A percentile compares a stretch with the other conserved stretches of the same genome.
These are phyloP conservation scores for Lathronympha strigana DNA, from an alignment of 2,888 invertebrate genomes.

Conservation along the genomic window DNA sequence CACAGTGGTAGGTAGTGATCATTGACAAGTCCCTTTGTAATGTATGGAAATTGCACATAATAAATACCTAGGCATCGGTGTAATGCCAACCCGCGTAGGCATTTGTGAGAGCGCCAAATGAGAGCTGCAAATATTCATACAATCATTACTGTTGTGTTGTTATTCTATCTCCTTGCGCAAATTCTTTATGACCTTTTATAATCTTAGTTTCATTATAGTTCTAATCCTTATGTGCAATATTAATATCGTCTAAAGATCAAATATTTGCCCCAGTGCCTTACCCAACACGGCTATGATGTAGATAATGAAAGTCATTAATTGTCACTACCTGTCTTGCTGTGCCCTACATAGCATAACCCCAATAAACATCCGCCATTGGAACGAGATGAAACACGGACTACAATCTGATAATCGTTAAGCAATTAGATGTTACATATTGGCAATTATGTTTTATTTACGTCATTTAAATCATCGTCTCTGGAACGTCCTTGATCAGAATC, in stretches of 20 bases:
- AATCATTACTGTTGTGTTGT: conserved; percentile 29
- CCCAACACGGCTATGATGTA: conserved; percentile 48
- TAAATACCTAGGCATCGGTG: conserved; percentile 50
- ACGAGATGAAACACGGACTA: conserved; percentile 54
- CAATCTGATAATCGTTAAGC: conserved; percentile 49
- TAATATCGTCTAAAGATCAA: conserved; percentile 33
- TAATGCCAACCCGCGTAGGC: conserved; percentile 51
- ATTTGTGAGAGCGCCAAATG: conserved; percentile 53
- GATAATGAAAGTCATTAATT: conserved; percentile 60
- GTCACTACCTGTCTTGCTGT: conserved; percentile 54
- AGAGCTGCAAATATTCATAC: conserved; percentile 49
- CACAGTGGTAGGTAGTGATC: conserved; percentile 35
- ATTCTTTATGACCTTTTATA: conserved; percentile 19
- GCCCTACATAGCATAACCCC: conserved; percentile 68
- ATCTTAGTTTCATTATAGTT: conserved; percentile 17
- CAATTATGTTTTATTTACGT: conserved; percentile 30
- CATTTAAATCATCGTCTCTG: conserved; percentile 16
- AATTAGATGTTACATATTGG: conserved; percentile 49
- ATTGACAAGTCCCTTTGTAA: conserved; percentile 51
- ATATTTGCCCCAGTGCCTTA: conserved; percentile 44
- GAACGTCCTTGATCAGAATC: conserved; percentile 14
- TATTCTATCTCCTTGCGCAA: conserved; percentile 30
- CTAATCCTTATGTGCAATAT: conserved; percentile 30
- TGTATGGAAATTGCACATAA: conserved; percentile 52
- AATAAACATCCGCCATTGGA: conserved; percentile 54